A percentile compares a stretch with the other conserved stretches of the same genome.
These are phyloP conservation scores for Drosophila prostipennis DNA, from an alignment of 2,888 invertebrate genomes.

Conservation along the genomic window DNA sequence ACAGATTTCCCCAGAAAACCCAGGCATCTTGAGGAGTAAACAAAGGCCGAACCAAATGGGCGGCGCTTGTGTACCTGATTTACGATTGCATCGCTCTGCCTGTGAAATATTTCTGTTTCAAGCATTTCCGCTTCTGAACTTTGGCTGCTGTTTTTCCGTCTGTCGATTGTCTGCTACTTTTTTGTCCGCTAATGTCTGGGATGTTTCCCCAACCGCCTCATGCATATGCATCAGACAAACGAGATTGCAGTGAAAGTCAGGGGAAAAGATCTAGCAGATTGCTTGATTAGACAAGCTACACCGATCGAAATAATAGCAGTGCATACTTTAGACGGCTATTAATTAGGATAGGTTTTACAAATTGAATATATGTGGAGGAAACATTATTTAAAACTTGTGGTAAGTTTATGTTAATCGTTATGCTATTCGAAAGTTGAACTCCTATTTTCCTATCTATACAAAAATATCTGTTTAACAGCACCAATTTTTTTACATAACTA, in stretches of 20 bases:
- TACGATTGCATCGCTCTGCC: slow-evolving; percentile 47
- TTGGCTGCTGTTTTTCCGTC: slow-evolving; percentile 16
- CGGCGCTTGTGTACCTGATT: slow-evolving; percentile 71
- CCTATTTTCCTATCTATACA: no score
- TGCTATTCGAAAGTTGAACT: no score
- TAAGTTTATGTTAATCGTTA: no score
- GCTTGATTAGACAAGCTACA: slow-evolving; percentile 41
- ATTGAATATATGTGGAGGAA: background rate
- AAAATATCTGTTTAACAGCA: no score
- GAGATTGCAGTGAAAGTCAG: slow-evolving; percentile 40
- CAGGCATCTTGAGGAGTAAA: slow-evolving; percentile 31
- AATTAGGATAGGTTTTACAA: background rate
- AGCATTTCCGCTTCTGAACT: slow-evolving; percentile 61
- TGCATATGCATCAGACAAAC: slow-evolving; percentile 47
- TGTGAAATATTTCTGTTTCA: slow-evolving; percentile 46
- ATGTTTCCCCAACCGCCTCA: slow-evolving; percentile 28
- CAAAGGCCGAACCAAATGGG: slow-evolving; percentile 47
- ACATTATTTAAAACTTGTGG: background rate
- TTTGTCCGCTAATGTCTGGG: slow-evolving; percentile 24
- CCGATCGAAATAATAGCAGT: slow-evolving; percentile 22
- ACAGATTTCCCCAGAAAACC: slow-evolving; percentile 16
- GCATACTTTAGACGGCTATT: slow-evolving; percentile 2
- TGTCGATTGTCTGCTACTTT: slow-evolving; percentile 4
- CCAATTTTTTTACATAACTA: slow-evolving; percentile 35
- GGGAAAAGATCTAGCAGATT: slow-evolving; percentile 45